A percentile compares a stretch with the other conserved stretches of the same genome.
Evolutionary conservation across 2,888 invertebrate genomes (phyloP).

Genomic region (Eupithecia subfuscata): DNA sequence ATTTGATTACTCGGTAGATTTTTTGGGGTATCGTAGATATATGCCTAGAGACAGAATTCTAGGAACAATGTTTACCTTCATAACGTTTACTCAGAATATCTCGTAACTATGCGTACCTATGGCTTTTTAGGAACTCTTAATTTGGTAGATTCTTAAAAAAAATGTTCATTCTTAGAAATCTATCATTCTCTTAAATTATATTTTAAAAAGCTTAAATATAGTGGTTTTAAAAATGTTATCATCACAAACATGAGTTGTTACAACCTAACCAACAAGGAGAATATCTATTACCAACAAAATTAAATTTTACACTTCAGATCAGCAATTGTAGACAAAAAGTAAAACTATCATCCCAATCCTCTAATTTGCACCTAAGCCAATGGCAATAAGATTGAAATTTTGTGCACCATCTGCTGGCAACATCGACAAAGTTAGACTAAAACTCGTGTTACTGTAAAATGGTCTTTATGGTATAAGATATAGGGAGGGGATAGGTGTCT

Average conservation of each 20-base stretch:
- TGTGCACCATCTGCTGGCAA: slow-evolving; percentile 37
- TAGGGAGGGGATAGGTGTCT: slow-evolving; percentile 38
- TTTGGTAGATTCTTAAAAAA: too few relatives aligned
- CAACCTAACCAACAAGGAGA: not conserved
- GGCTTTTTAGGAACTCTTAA: too few relatives aligned
- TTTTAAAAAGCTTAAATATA: not conserved
- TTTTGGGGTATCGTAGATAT: too few relatives aligned
- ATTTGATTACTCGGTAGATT: too few relatives aligned
- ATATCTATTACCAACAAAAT: slow-evolving; percentile 3
- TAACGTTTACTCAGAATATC: too few relatives aligned
- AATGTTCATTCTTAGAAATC: too few relatives aligned
- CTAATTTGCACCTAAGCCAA: slow-evolving; percentile 35
- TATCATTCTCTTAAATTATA: too few relatives aligned
- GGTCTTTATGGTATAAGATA: slow-evolving; percentile 9
- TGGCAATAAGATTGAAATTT: slow-evolving; percentile 36
- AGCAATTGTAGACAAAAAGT: not conserved
- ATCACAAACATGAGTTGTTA: not conserved
- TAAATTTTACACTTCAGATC: not conserved
- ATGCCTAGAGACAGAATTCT: too few relatives aligned
- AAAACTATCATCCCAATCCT: not conserved
- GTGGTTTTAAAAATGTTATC: not conserved
- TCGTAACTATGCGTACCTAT: too few relatives aligned
- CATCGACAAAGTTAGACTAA: slow-evolving; percentile 35
- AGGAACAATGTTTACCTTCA: too few relatives aligned
- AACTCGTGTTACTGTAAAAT: slow-evolving; percentile 29